phyloP scores from a whole-genome alignment of 2,113 vertebrate species.

The Tragelaphus buxtoni region DNA sequence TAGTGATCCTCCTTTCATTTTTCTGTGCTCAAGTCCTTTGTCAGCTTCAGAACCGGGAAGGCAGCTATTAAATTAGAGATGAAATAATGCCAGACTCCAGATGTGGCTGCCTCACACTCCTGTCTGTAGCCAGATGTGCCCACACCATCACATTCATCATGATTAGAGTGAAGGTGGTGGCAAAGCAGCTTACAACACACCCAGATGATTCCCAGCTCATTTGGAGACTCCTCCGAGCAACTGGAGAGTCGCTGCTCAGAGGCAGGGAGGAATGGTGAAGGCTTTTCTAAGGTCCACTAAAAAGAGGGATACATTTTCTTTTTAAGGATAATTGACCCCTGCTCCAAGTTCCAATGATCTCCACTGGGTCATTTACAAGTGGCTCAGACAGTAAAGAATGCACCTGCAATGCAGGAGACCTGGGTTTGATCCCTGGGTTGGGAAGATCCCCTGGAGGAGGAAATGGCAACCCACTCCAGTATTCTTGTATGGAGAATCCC shows the following conservation, averaged over 20 bases:
- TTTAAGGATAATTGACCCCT: constrained; percentile 12
- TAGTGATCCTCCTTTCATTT: constrained; percentile 60
- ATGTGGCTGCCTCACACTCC: constrained; percentile 50
- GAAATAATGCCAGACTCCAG: constrained; percentile 55
- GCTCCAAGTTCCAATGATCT: not conserved
- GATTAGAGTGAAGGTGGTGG: constrained; percentile 10
- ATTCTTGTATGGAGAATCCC: not conserved
- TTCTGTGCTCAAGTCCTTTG: constrained; percentile 42
- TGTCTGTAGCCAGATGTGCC: constrained; percentile 63
- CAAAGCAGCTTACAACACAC: too few relatives aligned
- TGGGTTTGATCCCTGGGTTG: not conserved
- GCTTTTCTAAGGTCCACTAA: not conserved
- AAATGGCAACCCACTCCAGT: not conserved
- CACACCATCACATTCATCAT: constrained; percentile 28
- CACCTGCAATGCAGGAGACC: not conserved
- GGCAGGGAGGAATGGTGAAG: not conserved
- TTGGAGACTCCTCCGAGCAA: not conserved
- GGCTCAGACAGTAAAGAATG: not conserved
- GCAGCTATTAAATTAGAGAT: constrained; percentile 65
- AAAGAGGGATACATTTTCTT: not conserved
- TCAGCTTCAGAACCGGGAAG: constrained; percentile 62
- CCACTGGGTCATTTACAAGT: not conserved
- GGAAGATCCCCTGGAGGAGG: not conserved
- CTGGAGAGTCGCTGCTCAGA: not conserved
- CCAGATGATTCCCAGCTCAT: not conserved